phyloP scores from a whole-genome alignment of 2,113 vertebrate species.

The Otus sunia region DNA sequence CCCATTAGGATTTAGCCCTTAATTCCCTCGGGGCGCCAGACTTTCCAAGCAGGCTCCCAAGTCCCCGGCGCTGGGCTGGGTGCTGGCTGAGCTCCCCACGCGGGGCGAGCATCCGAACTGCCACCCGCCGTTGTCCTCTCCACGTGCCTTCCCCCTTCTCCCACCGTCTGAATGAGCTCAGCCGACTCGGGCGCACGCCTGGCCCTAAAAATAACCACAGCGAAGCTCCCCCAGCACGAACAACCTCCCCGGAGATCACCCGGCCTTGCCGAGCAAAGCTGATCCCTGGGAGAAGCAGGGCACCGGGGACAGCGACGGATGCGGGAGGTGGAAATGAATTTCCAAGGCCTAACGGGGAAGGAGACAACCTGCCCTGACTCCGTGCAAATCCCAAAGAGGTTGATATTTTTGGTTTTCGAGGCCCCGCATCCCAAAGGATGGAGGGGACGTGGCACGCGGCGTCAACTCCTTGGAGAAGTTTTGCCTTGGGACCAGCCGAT shows the following conservation, averaged over 20 bases:
- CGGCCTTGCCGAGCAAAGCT: background rate
- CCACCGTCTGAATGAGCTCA: background rate
- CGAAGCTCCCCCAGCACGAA: background rate
- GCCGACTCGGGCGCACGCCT: background rate
- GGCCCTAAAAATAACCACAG: constrained; percentile 38
- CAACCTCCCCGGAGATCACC: background rate
- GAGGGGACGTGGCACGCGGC: background rate
- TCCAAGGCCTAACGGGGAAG: fast-evolving
- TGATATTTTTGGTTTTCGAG: fast-evolving
- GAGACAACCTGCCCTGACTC: background rate
- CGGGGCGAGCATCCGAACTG: background rate
- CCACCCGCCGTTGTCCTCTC: background rate
- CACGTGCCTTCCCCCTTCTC: background rate
- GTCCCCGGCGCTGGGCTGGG: background rate
- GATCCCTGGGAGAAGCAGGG: background rate
- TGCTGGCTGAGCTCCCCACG: background rate
- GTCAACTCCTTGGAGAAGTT: background rate
- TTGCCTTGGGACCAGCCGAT: background rate
- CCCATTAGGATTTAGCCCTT: background rate
- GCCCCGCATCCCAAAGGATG: background rate
- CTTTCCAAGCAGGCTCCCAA: background rate
- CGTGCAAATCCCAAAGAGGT: fast-evolving
- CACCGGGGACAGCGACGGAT: fast-evolving
- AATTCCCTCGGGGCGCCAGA: background rate
- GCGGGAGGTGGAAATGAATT: fast-evolving